These are phyloP conservation scores for Zeus faber DNA, from an alignment of 2,113 vertebrate species.

Conservation along the genomic window DNA sequence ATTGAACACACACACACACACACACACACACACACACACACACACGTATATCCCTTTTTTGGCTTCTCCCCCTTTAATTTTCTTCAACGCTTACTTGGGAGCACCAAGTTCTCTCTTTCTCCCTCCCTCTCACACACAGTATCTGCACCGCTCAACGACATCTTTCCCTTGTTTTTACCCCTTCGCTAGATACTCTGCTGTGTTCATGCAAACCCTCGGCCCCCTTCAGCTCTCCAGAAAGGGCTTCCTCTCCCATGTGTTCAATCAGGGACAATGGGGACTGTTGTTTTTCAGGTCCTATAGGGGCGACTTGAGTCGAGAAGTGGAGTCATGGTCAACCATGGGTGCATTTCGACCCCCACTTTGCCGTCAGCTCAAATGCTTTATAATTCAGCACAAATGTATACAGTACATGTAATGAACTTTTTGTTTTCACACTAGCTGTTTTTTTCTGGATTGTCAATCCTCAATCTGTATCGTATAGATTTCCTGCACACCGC, in stretches of 20 bases:
- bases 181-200: conserved; percentile 26
- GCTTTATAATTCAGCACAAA: no score
- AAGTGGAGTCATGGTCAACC: conserved; percentile 15
- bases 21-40: conserved; percentile 3
- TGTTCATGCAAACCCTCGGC: conserved; percentile 21
- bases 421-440: no score
- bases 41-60: conserved; percentile 5
- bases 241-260: conserved; percentile 43
- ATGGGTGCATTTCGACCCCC: background rate
- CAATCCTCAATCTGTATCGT: no score
- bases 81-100: conserved; percentile 12
- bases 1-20: conserved; percentile 25
- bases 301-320: conserved; percentile 54
- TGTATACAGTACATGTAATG: no score
- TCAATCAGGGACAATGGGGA: conserved; percentile 35
- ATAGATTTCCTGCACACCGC: no score
- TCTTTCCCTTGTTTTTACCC: conserved; percentile 18
- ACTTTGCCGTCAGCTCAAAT: no score
- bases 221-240: conserved; percentile 58
- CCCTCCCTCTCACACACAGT: background rate
- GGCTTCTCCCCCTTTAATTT: conserved; percentile 23
- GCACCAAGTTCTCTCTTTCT: background rate
- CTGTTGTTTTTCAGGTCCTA: conserved; percentile 29
- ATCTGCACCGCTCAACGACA: background rate
- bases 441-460: no score